Base-by-base conservation (phyloP, 2,888 invertebrate genomes). In the Drosophila demipolita region DNA sequence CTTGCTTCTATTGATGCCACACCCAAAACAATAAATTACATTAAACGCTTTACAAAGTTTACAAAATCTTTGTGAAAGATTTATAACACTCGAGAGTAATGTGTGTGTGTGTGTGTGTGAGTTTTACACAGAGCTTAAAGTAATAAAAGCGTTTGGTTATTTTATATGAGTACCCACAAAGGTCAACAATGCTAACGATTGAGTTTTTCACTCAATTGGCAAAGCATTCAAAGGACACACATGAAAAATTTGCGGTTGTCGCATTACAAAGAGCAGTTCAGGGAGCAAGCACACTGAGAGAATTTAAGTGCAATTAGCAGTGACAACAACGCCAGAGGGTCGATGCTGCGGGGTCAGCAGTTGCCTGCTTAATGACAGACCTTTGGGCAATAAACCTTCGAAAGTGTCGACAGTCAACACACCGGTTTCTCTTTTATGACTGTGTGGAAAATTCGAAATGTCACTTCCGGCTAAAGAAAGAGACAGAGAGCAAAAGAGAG, bases 301-400 rank as follows among this genome's bases (percentile, higher is more conserved):
- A 61, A 66, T 68, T 61, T 64, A 54, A 66, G 66, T 58, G 59
- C 67, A 78, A 78, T 78, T 78, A 78, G 65, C 59, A 61, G 54
- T 45, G 52, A 38, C 11, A 26, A 40, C 48, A 23, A 7, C 12
- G 50, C 35, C 62, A 54, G 11, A 26, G 15, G 52, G 40, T 59
- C 9, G 29, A 60, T 48, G 53, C 45, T 20, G 20, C 23, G 8
- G 15, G 8, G 4, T 45, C 45, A 45, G 8, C 45, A 23, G 23
- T 15, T 23, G 45, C 7, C 3, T 53, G 62, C 63, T 64, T 69
- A 73, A 79, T 70, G 66, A 69, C 66, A 53, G 58, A 45, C 49
- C 66, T 66, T 53, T 48, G 48, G 73, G 59, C 49, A 5, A 64
- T 38, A 65, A 17, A 15, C 26, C 12, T 32, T 48, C 36, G 33